phyloP scores from a whole-genome alignment of 1,140 invertebrate genomes.

The Lordiphosa mommai region DNA sequence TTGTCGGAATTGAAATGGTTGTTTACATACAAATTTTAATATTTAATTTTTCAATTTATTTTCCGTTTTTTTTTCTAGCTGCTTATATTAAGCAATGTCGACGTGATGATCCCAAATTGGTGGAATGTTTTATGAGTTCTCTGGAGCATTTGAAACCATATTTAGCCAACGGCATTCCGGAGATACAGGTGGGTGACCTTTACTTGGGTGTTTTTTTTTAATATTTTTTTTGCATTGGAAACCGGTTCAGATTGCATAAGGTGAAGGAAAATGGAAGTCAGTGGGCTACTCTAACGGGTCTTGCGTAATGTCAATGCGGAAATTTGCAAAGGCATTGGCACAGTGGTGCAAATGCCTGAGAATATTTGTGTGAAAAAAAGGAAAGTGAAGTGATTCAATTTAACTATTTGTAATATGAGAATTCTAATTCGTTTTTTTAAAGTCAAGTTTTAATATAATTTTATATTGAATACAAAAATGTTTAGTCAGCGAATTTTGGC shows the following conservation, averaged over 20 bases:
- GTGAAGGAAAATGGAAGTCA: constrained; percentile 39
- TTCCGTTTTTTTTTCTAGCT: constrained; percentile 80
- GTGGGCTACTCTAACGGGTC: constrained; percentile 26
- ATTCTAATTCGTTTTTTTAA: too few relatives aligned
- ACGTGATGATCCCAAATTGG: constrained; percentile 83
- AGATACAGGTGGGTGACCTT: constrained; percentile 81
- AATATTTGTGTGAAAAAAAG: neutral
- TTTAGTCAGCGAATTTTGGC: too few relatives aligned
- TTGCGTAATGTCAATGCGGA: constrained; percentile 40
- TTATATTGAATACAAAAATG: too few relatives aligned
- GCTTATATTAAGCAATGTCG: constrained; percentile 86
- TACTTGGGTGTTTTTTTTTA: neutral
- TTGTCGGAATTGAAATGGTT: constrained; percentile 33
- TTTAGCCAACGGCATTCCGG: constrained; percentile 84
- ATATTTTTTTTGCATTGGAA: constrained; percentile 24
- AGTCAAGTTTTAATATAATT: too few relatives aligned
- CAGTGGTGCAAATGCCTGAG: constrained; percentile 8
- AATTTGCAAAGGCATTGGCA: constrained; percentile 7
- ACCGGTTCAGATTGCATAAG: constrained; percentile 58
- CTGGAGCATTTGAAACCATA: constrained; percentile 85
- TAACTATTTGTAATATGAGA: too few relatives aligned
- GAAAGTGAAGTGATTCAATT: too few relatives aligned
- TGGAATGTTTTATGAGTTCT: constrained; percentile 83
- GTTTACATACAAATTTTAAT: constrained; percentile 29
- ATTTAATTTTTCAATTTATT: constrained; percentile 7